These are phyloP conservation scores for Microctenopoma steveboyesi DNA, from an alignment of 2,797 vertebrate genomes.

Conservation along the genomic window DNA sequence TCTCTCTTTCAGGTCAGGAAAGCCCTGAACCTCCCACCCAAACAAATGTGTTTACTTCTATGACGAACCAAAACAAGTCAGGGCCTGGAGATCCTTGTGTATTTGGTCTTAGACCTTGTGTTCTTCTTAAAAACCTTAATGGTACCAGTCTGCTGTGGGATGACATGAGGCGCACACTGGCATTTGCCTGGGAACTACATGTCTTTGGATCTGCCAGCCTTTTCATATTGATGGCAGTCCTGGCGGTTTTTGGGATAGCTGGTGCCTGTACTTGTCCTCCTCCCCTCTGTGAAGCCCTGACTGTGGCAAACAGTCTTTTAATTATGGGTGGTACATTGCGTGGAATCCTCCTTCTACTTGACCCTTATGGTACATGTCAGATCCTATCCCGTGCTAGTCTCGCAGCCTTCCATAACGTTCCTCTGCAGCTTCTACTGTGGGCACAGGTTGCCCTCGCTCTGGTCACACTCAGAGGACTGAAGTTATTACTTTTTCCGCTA, in stretches of 20 bases:
- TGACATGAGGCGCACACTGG: slow-evolving; percentile 84
- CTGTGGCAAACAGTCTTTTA: slow-evolving; percentile 80
- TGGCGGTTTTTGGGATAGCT: slow-evolving; percentile 76
- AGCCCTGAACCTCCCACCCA: slow-evolving; percentile 26
- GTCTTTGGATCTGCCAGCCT: slow-evolving; percentile 85
- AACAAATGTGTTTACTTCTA: slow-evolving; percentile 46
- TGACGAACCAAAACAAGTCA: slow-evolving; percentile 39
- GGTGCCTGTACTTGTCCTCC: slow-evolving; percentile 69
- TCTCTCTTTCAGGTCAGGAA: slow-evolving; percentile 41
- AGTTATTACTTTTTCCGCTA: slow-evolving; percentile 73
- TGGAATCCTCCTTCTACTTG: slow-evolving; percentile 85
- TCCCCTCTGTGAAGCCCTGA: slow-evolving; percentile 71
- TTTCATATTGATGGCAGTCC: slow-evolving; percentile 79
- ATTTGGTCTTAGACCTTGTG: slow-evolving; percentile 61
- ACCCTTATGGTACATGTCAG: slow-evolving; percentile 88
- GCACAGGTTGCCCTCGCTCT: slow-evolving; percentile 83
- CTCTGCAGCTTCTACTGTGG: slow-evolving; percentile 86
- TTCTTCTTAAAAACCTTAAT: slow-evolving; percentile 76
- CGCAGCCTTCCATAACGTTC: slow-evolving; percentile 85
- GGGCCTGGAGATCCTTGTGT: slow-evolving; percentile 55
- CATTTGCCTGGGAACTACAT: slow-evolving; percentile 89
- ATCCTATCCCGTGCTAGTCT: slow-evolving; percentile 77
- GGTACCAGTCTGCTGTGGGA: slow-evolving; percentile 85
- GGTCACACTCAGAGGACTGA: slow-evolving; percentile 76
- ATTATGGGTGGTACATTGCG: slow-evolving; percentile 82